Evolutionary conservation across 2,797 vertebrate genomes (phyloP).

Genomic region (Gobionotothen gibberifrons): DNA sequence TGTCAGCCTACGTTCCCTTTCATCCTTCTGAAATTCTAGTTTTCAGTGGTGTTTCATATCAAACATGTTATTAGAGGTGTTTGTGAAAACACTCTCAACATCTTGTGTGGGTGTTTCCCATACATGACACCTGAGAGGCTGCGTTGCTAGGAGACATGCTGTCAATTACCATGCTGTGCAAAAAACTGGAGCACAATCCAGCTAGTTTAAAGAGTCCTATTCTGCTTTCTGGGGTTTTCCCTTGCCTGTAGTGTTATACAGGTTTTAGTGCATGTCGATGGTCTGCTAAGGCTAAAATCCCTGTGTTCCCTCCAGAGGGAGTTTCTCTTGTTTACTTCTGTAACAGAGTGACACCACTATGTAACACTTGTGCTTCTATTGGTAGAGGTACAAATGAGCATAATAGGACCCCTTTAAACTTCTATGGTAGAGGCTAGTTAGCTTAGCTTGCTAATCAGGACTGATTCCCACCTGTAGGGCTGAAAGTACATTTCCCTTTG

Average conservation of each 20-base stretch:
- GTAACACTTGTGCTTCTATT: too few species aligned
- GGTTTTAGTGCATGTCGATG: too few species aligned
- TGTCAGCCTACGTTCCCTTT: neutral
- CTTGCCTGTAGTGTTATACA: too few species aligned
- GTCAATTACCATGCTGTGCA: neutral
- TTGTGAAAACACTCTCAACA: neutral
- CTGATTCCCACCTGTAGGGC: neutral
- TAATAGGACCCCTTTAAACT: too few species aligned
- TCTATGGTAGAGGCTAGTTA: neutral
- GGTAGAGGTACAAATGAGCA: too few species aligned
- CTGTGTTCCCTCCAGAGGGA: too few species aligned
- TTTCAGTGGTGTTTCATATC: neutral
- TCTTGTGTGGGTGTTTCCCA: neutral
- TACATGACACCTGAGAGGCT: conserved; percentile 1
- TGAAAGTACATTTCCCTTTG: neutral
- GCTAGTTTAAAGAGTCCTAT: neutral
- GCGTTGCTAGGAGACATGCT: neutral
- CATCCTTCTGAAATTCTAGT: neutral
- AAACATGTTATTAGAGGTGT: neutral
- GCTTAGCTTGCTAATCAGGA: neutral
- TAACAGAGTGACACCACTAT: too few species aligned
- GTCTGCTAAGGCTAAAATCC: too few species aligned
- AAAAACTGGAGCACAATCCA: neutral
- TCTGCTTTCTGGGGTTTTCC: neutral
- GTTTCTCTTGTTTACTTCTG: too few species aligned